Conservation (phyloP, 1,140 invertebrate genomes). For the Hylaeus anthracinus region DNA sequence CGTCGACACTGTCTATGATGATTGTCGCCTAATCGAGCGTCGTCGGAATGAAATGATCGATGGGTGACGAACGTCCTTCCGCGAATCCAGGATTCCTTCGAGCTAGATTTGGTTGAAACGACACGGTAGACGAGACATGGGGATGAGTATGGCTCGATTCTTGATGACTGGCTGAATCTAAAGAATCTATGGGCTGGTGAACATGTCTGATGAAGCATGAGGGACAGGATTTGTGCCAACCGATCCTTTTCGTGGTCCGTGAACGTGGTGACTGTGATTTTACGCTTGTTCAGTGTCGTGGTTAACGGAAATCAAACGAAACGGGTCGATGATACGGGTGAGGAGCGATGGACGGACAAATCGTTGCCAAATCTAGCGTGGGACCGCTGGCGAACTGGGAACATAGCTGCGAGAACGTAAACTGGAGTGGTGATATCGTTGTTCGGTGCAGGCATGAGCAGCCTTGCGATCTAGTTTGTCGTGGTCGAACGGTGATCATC, state of each 20-base stretch:
- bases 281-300: constrained; percentile 19
- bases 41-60: not conserved
- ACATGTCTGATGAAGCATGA: not conserved
- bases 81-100: not conserved
- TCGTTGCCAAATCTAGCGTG: constrained; percentile 1
- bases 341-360: not conserved
- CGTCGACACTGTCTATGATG: not conserved
- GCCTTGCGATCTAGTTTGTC: not conserved
- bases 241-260: not conserved
- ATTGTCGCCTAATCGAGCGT: not conserved
- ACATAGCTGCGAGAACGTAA: not conserved
- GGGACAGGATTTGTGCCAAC: too few relatives aligned
- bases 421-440: not conserved
- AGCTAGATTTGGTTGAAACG: not conserved
- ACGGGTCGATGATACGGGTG: not conserved
- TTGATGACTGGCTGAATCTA: not conserved
- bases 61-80: not conserved
- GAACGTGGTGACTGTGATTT: not conserved
- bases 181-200: not conserved
- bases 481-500: not conserved
- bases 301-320: constrained; percentile 1
- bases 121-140: not conserved
- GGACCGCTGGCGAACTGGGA: not conserved
- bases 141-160: not conserved
- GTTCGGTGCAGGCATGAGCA: not conserved